Conservation (phyloP, 2,888 invertebrate species). For the Mycalesis mineus region DNA sequence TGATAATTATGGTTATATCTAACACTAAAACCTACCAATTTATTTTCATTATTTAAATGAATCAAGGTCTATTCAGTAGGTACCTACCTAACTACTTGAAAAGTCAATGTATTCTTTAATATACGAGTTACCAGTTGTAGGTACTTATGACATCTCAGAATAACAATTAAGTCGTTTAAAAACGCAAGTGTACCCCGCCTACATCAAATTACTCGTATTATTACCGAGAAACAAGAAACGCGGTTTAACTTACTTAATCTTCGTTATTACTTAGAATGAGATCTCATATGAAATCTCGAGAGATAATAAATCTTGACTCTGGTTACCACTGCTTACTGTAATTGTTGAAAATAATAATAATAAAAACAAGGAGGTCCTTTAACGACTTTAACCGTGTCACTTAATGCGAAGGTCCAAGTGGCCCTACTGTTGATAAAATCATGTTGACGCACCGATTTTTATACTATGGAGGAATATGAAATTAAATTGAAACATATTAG, state of each 20-base stretch:
- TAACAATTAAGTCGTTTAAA: neutral
- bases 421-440: neutral
- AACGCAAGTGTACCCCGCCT: slow-evolving; percentile 9
- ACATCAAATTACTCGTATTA: slow-evolving; percentile 5
- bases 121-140: too few species aligned
- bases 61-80: too few species aligned
- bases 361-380: slow-evolving; percentile 6
- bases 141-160: too few species aligned
- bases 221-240: slow-evolving; percentile 19
- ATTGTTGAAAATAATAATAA: slow-evolving; percentile 7
- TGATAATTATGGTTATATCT: too few species aligned
- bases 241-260: slow-evolving; percentile 13
- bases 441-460: too few species aligned
- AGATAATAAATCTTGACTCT: slow-evolving; percentile 13
- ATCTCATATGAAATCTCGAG: slow-evolving; percentile 23
- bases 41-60: too few species aligned
- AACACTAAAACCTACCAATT: too few species aligned
- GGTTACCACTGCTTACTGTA: too few species aligned
- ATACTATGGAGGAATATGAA: too few species aligned
- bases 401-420: neutral
- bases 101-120: too few species aligned
- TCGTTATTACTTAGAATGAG: slow-evolving; percentile 19
- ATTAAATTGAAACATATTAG: too few species aligned
- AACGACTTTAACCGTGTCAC: slow-evolving; percentile 2
- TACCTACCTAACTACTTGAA: too few species aligned